Percentiles rank a stretch among this genome's conserved stretches.
Evolutionary conservation across 1,140 invertebrate genomes (phyloP).

Genomic region (Macrobrachium rosenbergii): DNA sequence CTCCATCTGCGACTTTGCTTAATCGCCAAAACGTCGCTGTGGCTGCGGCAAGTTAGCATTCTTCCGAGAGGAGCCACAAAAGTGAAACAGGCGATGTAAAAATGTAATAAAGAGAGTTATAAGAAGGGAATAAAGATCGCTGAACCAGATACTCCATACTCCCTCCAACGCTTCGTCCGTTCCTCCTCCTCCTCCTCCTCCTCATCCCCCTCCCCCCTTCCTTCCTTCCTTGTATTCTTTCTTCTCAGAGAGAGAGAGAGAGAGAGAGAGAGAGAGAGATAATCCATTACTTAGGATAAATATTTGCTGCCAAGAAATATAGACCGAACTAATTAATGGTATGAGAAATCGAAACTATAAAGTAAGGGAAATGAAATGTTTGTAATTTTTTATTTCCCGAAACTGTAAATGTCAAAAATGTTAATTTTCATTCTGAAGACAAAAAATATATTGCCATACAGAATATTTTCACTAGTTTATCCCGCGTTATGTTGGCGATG

Average conservation of each 20-base stretch:
- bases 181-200: not conserved
- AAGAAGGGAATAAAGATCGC: conserved; percentile 57
- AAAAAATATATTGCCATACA: no score
- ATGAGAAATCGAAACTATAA: no score
- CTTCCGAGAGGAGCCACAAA: conserved; percentile 30
- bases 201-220: not conserved
- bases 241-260: not conserved
- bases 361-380: no score
- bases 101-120: conserved; percentile 62
- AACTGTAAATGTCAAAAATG: no score
- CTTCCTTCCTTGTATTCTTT: not conserved
- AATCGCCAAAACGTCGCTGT: conserved; percentile 17
- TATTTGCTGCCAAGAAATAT: no score
- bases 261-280: no score
- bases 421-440: no score
- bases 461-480: no score
- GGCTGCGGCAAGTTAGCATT: conserved; percentile 29
- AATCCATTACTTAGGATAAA: no score
- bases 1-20: not conserved
- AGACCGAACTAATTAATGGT: no score
- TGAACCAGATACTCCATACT: conserved; percentile 20
- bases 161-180: not conserved
- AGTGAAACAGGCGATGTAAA: conserved; percentile 60
- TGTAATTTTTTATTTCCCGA: no score
- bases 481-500: no score